A percentile compares a stretch with the other conserved stretches of the same genome.
Conservation (phyloP, 2,113 vertebrate species). For the Bufo bufo region DNA sequence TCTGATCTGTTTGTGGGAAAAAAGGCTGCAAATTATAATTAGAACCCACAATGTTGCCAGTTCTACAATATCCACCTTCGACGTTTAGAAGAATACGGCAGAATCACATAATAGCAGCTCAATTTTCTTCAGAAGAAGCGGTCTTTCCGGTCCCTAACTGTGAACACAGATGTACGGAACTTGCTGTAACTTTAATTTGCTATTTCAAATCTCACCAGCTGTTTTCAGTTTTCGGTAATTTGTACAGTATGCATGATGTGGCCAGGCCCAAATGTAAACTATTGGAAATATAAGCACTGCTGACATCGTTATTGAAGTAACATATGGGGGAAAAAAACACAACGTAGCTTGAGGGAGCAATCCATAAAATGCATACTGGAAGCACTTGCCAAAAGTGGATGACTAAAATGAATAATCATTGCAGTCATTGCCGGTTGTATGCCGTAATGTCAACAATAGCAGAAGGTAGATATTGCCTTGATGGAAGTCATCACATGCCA, state of each 20-base stretch:
- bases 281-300: constrained; percentile 40
- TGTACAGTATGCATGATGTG: constrained; percentile 37
- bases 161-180: constrained; percentile 13
- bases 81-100: neutral
- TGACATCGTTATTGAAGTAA: constrained; percentile 41
- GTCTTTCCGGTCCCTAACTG: constrained; percentile 2
- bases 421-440: neutral
- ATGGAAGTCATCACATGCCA: no score
- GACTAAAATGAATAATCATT: constrained; percentile 14
- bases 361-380: constrained; percentile 30
- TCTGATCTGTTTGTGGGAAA: neutral
- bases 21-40: neutral
- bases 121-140: constrained; percentile 26
- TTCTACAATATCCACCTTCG: neutral
- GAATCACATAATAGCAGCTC: constrained; percentile 14
- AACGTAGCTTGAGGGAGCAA: constrained; percentile 30
- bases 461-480: neutral
- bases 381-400: constrained; percentile 13
- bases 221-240: constrained; percentile 45
- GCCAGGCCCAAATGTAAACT: constrained; percentile 39
- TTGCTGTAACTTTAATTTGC: constrained; percentile 39
- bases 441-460: neutral
- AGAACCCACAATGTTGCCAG: neutral
- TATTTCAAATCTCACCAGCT: constrained; percentile 29
- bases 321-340: constrained; percentile 16